These are phyloP conservation scores for Triops cancriformis DNA, from an alignment of 1,140 invertebrate genomes.

Conservation along the genomic window DNA sequence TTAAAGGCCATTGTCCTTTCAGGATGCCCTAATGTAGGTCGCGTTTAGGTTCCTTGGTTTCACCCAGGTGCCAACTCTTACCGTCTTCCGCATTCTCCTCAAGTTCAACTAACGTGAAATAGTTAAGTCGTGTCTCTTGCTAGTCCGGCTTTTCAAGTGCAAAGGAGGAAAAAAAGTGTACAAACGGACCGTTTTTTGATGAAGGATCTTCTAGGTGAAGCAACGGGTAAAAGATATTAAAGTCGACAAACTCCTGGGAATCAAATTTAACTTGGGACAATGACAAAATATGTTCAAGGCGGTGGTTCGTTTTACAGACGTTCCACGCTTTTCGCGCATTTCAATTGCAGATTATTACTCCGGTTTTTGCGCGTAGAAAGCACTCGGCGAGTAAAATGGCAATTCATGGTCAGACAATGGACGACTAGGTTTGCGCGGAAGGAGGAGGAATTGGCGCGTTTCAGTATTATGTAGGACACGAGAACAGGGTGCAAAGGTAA, in stretches of 20 bases:
- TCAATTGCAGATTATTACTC: too few relatives aligned
- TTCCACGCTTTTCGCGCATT: too few relatives aligned
- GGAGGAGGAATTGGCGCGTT: too few relatives aligned
- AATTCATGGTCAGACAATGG: too few relatives aligned
- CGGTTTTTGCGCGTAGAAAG: too few relatives aligned
- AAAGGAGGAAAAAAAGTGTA: background rate
- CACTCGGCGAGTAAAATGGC: too few relatives aligned
- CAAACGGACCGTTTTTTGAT: background rate
- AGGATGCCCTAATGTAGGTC: background rate
- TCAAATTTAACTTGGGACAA: background rate
- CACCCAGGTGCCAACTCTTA: background rate
- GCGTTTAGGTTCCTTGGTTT: background rate
- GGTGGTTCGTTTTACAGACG: too few relatives aligned
- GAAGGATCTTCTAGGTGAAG: background rate
- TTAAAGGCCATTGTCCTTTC: constrained; percentile 2
- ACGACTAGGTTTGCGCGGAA: too few relatives aligned
- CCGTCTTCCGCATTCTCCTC: background rate
- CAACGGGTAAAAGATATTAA: background rate
- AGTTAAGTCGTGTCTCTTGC: background rate
- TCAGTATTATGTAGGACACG: too few relatives aligned
- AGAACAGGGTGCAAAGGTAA: too few relatives aligned
- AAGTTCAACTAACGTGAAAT: background rate
- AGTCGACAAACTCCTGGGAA: background rate
- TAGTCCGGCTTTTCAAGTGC: background rate
- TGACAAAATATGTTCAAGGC: too few relatives aligned